Evolutionary conservation across 2,888 invertebrate species (phyloP).

Genomic region (Dynastes tityus): DNA sequence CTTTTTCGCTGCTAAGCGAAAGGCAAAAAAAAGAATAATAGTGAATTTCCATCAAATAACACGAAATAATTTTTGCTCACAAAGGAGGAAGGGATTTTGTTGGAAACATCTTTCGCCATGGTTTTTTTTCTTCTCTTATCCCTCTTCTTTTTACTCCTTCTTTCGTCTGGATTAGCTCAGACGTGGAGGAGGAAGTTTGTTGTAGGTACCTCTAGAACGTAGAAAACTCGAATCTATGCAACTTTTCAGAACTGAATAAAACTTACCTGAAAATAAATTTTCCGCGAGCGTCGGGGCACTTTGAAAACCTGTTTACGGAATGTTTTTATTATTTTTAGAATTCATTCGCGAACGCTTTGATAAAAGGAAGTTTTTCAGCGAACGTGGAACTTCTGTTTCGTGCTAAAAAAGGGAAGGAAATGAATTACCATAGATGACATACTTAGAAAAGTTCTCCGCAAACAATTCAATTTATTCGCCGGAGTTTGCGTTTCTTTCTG

Average conservation of each 20-base stretch:
- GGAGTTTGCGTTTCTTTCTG: not conserved
- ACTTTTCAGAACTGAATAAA: constrained; percentile 41
- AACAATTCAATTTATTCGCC: not conserved
- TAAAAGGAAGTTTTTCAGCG: constrained; percentile 7
- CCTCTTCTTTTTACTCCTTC: constrained; percentile 11
- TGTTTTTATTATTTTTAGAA: constrained; percentile 38
- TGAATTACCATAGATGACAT: not conserved
- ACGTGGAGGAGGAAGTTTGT: constrained; percentile 21
- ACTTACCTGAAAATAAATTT: constrained; percentile 44
- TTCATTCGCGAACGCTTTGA: constrained; percentile 33
- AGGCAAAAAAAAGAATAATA: not conserved
- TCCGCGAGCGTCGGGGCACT: constrained; percentile 23
- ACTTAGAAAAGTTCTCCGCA: not conserved
- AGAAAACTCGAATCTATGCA: constrained; percentile 34
- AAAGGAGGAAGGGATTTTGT: constrained; percentile 16
- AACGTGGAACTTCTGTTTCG: constrained; percentile 20
- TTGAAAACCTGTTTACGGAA: constrained; percentile 32
- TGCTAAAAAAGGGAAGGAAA: not conserved
- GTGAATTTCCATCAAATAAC: constrained; percentile 21
- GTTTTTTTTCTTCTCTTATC: not conserved
- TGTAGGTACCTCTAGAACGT: not conserved
- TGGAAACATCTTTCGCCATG: constrained; percentile 12
- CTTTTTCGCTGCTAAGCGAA: not conserved
- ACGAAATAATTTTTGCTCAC: constrained; percentile 22
- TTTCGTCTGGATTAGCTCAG: constrained; percentile 2